phyloP scores from a whole-genome alignment of 2,888 invertebrate genomes.

The Andrena flavipes region DNA sequence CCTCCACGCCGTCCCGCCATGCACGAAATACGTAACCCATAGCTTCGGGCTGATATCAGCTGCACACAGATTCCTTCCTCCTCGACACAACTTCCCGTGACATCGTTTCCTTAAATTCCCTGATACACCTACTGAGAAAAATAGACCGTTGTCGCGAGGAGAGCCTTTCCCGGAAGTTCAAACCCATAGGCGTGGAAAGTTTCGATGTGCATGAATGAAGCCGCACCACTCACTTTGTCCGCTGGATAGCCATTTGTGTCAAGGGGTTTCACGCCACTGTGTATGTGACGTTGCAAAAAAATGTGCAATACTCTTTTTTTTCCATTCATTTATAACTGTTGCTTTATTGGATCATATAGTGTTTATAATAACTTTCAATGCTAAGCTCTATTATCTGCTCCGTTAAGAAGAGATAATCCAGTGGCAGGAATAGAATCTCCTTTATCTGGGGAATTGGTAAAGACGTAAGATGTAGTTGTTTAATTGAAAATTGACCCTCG shows the following conservation, averaged over 20 bases:
- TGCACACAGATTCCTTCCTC: constrained; percentile 45
- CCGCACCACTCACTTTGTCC: constrained; percentile 1
- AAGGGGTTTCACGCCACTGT: neutral
- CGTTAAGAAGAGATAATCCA: no score
- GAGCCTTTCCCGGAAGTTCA: constrained; percentile 37
- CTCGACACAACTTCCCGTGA: constrained; percentile 55
- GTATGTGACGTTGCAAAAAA: neutral
- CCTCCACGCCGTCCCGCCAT: constrained; percentile 28
- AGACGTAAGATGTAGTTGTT: no score
- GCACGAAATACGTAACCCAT: constrained; percentile 70
- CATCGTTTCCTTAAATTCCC: constrained; percentile 67
- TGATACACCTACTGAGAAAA: constrained; percentile 45
- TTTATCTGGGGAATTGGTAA: no score
- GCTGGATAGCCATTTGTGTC: neutral
- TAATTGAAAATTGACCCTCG: no score
- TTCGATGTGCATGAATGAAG: constrained; percentile 36
- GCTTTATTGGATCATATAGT: neutral
- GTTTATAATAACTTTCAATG: neutral
- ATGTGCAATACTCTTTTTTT: neutral
- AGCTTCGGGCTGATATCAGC: constrained; percentile 72
- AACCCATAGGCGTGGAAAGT: constrained; percentile 46
- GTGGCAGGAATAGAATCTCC: no score
- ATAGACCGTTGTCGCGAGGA: constrained; percentile 48
- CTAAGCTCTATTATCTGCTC: no score
- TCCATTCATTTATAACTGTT: neutral